Evolutionary conservation across 1,140 invertebrate species (phyloP), one percentile per base, ranked within the genome.

Genomic region (Pseudomyrmex sp.): DNA sequence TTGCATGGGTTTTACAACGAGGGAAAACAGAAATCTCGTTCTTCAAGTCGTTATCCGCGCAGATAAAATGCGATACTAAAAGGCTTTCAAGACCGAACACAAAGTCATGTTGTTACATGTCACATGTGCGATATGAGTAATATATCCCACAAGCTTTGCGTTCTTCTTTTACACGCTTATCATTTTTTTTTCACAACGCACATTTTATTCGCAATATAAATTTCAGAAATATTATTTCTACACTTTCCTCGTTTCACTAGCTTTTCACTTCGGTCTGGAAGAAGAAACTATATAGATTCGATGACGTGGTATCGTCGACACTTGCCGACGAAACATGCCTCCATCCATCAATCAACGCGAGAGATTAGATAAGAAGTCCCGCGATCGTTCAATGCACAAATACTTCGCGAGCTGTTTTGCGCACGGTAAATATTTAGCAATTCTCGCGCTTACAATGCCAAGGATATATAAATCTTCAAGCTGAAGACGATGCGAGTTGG

Each of bases 341-440:
- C 5, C 12, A 46, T 13, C 2, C 50, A 23, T 72, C 46, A 80
- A 70, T 80, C 66, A 61, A 20, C 9, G 54, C 5, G 50, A 79
- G 50, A 79, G 76, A 80, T 80, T 59, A 80, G 76, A 80, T 80
- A 80, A 80, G 66, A 26, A 4, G 23, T 26, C 26, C 26, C 76
- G n/a, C 76, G n/a, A 80, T 79, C 52, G 59, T 35, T 35, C 59
- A 54, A 52, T 13, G 50, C 13, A 7, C 50, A 52, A 35, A 12
- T 52, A 52, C 13, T 52, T 52, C 26, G 50, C 58, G 18, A 52
- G 10, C 65, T 35, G 35, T 12, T 76, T 44, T 52, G n/a, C 3
- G 12, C 35, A 35, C 8, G 13, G 12, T 12, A 44, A 77, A 66
- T 68, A 44, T 54, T 77, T 54, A 35, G 35, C 20, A 26, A 65